A percentile compares a stretch with the other conserved stretches of the same genome.
Conservation (phyloP, 2,797 vertebrate species). For the Hyperoplus lanceolatus region DNA sequence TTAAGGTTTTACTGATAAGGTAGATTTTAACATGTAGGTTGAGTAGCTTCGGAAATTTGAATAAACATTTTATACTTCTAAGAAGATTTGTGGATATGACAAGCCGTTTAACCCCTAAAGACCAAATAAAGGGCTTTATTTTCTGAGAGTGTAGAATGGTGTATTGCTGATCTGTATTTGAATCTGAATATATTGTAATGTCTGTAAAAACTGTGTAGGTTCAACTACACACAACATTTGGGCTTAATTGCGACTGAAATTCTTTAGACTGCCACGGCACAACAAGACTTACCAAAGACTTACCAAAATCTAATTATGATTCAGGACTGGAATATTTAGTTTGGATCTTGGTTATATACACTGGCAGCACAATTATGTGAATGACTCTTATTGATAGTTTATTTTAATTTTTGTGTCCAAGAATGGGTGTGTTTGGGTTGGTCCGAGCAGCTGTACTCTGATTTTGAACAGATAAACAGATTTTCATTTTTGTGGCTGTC, state of each 20-base stretch:
- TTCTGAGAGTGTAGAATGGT: too few species aligned
- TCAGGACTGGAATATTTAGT: slow-evolving; percentile 40
- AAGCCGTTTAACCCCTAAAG: too few species aligned
- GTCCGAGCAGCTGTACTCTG: slow-evolving; percentile 27
- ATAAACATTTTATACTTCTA: too few species aligned
- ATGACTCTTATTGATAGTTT: slow-evolving; percentile 25
- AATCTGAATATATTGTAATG: slow-evolving; percentile 3
- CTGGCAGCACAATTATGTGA: slow-evolving; percentile 10
- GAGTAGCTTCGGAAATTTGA: too few species aligned
- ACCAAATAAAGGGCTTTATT: too few species aligned
- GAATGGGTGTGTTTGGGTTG: slow-evolving; percentile 50
- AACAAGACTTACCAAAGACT: slow-evolving; percentile 20
- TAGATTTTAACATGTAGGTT: too few species aligned
- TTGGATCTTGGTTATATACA: slow-evolving; percentile 38
- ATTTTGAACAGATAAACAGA: slow-evolving; percentile 37
- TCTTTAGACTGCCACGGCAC: slow-evolving; percentile 4
- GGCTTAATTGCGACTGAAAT: slow-evolving; percentile 20
- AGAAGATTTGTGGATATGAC: too few species aligned
- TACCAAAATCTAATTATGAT: slow-evolving; percentile 31
- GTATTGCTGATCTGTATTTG: not conserved
- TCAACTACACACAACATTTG: not conserved
- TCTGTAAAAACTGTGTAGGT: slow-evolving; percentile 2
- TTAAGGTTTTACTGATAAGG: too few species aligned
- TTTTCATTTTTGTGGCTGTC: slow-evolving; percentile 61
- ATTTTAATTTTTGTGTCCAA: slow-evolving; percentile 27